A percentile compares a stretch with the other conserved stretches of the same genome.
phyloP scores from a whole-genome alignment of 30 jellyfish, hydroid and myxozoan species.

The Rhopilema esculentum region DNA sequence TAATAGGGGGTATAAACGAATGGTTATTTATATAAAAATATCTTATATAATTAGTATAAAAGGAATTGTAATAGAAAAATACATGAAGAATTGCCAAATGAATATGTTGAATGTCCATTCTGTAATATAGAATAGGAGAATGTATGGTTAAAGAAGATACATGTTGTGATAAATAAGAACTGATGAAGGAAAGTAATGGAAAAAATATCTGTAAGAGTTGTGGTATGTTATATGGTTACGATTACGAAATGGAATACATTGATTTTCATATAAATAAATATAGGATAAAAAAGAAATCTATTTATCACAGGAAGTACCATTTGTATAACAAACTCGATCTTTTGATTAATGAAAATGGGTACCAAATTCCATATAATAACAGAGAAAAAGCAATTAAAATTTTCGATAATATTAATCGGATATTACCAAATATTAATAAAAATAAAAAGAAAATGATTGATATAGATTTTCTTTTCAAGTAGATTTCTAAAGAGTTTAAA shows the following conservation, averaged over 20 bases:
- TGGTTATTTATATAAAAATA: too few relatives aligned
- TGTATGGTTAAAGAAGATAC: conserved; percentile 21
- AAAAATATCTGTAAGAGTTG: conserved; percentile 24
- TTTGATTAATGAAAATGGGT: neutral
- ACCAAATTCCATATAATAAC: conserved; percentile 22
- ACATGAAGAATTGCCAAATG: conserved; percentile 1
- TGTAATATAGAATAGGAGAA: conserved; percentile 32
- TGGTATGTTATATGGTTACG: conserved; percentile 30
- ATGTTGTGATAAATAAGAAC: conserved; percentile 15
- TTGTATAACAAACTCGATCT: conserved; percentile 5
- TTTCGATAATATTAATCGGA: conserved; percentile 36
- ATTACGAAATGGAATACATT: conserved; percentile 20
- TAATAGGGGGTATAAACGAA: too few relatives aligned
- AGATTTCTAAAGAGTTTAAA: conserved; percentile 9
- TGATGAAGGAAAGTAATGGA: conserved; percentile 25
- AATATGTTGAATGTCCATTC: conserved; percentile 18
- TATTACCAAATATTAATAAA: conserved; percentile 26
- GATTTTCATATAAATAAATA: conserved; percentile 17
- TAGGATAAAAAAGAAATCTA: conserved; percentile 31
- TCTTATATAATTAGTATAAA: too few relatives aligned
- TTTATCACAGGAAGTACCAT: conserved; percentile 48
- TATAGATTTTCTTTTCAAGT: conserved; percentile 25
- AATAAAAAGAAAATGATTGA: conserved; percentile 30
- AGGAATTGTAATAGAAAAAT: conserved; percentile 15
- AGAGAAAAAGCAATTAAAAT: conserved; percentile 11